Evolutionary conservation across 2,888 invertebrate species (phyloP).

Genomic region (Xestia c-nigrum): DNA sequence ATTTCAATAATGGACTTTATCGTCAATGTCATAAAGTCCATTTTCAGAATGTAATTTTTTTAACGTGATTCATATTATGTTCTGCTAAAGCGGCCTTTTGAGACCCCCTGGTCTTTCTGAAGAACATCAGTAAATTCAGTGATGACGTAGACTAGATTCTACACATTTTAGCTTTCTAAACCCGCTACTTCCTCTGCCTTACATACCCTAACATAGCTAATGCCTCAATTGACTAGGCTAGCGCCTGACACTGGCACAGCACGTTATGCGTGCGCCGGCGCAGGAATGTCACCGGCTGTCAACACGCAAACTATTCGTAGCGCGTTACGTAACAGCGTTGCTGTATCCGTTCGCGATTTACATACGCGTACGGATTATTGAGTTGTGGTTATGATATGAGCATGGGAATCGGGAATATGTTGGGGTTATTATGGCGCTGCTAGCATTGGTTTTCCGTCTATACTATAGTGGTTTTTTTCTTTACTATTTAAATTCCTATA

Average conservation of each 20-base stretch:
- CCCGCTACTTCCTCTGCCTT: constrained; percentile 29
- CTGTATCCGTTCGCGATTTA: constrained; percentile 57
- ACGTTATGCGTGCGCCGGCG: constrained; percentile 53
- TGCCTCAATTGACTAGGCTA: constrained; percentile 50
- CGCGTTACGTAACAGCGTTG: constrained; percentile 54
- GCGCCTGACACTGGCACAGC: constrained; percentile 56
- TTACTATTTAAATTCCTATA: neutral
- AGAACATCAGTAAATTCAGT: neutral
- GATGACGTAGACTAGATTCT: neutral
- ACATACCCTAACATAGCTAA: constrained; percentile 12
- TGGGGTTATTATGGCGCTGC: neutral
- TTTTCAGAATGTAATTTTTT: no score
- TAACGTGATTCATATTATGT: no score
- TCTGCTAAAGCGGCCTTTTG: no score
- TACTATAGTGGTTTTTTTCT: neutral
- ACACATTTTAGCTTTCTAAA: neutral
- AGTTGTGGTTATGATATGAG: constrained; percentile 35
- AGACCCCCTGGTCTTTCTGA: neutral
- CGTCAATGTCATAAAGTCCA: no score
- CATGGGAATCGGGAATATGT: constrained; percentile 29
- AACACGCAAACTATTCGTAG: constrained; percentile 46
- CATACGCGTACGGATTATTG: constrained; percentile 39
- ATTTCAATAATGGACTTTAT: no score
- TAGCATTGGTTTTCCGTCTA: neutral
- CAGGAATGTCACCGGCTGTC: constrained; percentile 60